Evolutionary conservation across 2,113 vertebrate species (phyloP).

Genomic region (Anarhynchus alexandrinus): DNA sequence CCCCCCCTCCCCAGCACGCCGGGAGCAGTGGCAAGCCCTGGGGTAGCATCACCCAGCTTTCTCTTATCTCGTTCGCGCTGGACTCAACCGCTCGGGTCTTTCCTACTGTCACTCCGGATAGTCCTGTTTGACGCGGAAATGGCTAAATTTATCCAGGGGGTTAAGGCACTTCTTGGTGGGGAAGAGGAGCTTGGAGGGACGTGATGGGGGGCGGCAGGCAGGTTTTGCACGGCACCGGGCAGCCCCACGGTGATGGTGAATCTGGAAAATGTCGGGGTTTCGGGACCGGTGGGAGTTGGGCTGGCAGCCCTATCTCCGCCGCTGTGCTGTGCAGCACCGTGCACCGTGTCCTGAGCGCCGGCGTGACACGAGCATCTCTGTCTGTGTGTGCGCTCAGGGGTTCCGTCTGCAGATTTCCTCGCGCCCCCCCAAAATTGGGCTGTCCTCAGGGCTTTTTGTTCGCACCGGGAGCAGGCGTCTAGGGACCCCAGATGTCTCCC

Average conservation of each 20-base stretch:
- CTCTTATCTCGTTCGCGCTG: not conserved
- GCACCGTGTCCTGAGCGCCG: not conserved
- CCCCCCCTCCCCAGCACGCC: not conserved
- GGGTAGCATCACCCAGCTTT: not conserved
- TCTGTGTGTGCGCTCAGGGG: not conserved
- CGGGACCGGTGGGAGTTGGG: not conserved
- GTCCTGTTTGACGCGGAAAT: not conserved
- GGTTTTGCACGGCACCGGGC: not conserved
- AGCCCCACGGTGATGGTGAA: not conserved
- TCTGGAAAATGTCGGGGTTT: not conserved
- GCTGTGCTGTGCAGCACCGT: not conserved
- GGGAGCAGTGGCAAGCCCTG: not conserved
- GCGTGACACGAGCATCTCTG: not conserved
- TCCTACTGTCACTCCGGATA: not conserved
- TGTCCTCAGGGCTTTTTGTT: not conserved
- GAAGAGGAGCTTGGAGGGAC: not conserved
- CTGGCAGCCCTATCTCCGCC: not conserved
- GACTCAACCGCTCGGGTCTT: not conserved
- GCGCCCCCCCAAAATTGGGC: rapidly evolving
- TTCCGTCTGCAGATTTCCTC: not conserved
- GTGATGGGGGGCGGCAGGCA: not conserved
- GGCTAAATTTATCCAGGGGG: not conserved
- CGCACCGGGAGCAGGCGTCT: not conserved
- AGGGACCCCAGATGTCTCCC: not conserved
- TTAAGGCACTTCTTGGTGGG: not conserved